phyloP scores from a whole-genome alignment of 2,113 vertebrate species.

The Pogona vitticeps region DNA sequence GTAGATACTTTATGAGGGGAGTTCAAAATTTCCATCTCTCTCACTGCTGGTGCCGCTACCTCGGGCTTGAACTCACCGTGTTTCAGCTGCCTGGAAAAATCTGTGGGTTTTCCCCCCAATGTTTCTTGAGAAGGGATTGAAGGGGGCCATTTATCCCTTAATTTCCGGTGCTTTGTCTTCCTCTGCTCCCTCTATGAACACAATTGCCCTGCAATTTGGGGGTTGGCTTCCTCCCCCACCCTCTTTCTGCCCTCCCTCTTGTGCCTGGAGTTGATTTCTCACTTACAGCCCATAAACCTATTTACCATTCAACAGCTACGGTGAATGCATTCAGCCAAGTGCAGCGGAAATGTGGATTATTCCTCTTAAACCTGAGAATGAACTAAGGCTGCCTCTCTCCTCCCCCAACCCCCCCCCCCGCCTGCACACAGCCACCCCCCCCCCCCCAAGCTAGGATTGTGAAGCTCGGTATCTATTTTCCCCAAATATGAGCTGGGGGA shows the following conservation, averaged over 20 bases:
- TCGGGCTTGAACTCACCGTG: slow-evolving; percentile 41
- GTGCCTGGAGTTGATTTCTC: slow-evolving; percentile 54
- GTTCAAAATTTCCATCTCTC: background rate
- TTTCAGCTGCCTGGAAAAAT: slow-evolving; percentile 44
- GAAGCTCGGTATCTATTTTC: background rate
- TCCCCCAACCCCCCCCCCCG: background rate
- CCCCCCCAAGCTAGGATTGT: background rate
- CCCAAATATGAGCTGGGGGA: background rate
- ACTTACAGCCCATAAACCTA: slow-evolving; percentile 61
- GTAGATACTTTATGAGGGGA: background rate
- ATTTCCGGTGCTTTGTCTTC: slow-evolving; percentile 50
- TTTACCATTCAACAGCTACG: slow-evolving; percentile 63
- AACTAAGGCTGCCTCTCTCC: background rate
- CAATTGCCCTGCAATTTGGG: slow-evolving; percentile 55
- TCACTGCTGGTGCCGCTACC: background rate
- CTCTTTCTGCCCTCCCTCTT: slow-evolving; percentile 9
- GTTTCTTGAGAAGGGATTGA: slow-evolving; percentile 39
- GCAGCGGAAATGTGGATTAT: background rate
- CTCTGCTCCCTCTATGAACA: slow-evolving; percentile 7
- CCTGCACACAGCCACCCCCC: background rate
- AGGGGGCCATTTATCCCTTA: slow-evolving; percentile 32
- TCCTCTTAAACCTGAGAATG: background rate
- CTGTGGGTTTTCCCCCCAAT: slow-evolving; percentile 32
- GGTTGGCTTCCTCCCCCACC: background rate
- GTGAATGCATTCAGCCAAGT: slow-evolving; percentile 57